A percentile compares a stretch with the other conserved stretches of the same genome.
phyloP scores from a whole-genome alignment of 2,113 vertebrate species.

The Bungarus multicinctus region DNA sequence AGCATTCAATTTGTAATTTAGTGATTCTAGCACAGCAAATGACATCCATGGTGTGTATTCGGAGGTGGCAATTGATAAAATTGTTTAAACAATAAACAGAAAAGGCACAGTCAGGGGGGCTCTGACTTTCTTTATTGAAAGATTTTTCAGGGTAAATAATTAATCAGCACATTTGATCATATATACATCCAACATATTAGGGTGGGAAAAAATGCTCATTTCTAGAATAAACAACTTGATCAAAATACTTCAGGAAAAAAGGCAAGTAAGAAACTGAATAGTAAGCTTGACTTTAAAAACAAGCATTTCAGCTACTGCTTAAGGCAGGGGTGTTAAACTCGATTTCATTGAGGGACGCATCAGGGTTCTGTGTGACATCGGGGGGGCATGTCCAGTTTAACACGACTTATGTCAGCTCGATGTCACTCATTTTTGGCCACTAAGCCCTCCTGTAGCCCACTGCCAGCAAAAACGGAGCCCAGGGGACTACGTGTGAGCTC shows the following conservation, averaged over 20 bases:
- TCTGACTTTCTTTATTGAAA: not conserved
- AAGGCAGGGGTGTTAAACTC: not conserved
- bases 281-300: not conserved
- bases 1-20: not conserved
- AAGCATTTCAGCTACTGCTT: not conserved
- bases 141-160: not conserved
- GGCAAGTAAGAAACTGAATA: not conserved
- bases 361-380: no score
- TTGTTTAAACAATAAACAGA: not conserved
- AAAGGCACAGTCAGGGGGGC: not conserved
- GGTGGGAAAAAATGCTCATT: not conserved
- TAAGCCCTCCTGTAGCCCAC: no score
- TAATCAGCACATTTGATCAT: not conserved
- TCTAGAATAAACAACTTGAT: not conserved
- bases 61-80: not conserved
- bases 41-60: not conserved
- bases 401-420: no score
- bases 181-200: not conserved
- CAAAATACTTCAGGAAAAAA: not conserved
- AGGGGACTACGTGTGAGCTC: no score
- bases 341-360: no score
- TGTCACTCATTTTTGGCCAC: no score
- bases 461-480: no score
- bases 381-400: no score
- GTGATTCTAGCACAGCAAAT: rapidly evolving